Evolutionary conservation across 2,113 vertebrate species (phyloP).

Genomic region (Spea multiplicata): DNA sequence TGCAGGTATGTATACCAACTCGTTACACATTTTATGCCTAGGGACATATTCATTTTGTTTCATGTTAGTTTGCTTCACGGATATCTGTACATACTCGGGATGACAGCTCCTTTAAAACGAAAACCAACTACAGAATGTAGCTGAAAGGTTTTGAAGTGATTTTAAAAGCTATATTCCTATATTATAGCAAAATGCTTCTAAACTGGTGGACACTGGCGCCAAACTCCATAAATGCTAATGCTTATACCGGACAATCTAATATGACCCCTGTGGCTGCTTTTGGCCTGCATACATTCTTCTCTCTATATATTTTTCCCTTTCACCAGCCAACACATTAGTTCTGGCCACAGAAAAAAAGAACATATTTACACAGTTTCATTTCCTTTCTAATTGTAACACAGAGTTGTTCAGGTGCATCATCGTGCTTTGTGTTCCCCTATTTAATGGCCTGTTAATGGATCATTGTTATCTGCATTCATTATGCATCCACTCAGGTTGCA

Average conservation of each 20-base stretch:
- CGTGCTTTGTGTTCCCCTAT: not conserved
- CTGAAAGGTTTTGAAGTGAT: too few relatives aligned
- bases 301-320: not conserved
- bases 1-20: too few relatives aligned
- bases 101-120: too few relatives aligned
- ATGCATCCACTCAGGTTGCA: not conserved
- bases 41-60: too few relatives aligned
- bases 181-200: too few relatives aligned
- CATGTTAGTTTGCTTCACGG: too few relatives aligned
- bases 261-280: not conserved
- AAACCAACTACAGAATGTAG: too few relatives aligned
- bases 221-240: too few relatives aligned
- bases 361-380: not conserved
- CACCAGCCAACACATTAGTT: not conserved
- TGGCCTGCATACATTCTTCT: not conserved
- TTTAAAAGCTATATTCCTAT: too few relatives aligned
- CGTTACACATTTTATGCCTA: too few relatives aligned
- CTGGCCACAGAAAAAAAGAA: not conserved
- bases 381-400: not conserved
- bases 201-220: too few relatives aligned
- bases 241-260: not conserved
- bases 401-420: not conserved
- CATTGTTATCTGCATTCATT: constrained; percentile 17
- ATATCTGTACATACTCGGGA: too few relatives aligned
- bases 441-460: constrained; percentile 22